Conservation (phyloP, 2,888 invertebrate species). For the Itoplectis maculator region DNA sequence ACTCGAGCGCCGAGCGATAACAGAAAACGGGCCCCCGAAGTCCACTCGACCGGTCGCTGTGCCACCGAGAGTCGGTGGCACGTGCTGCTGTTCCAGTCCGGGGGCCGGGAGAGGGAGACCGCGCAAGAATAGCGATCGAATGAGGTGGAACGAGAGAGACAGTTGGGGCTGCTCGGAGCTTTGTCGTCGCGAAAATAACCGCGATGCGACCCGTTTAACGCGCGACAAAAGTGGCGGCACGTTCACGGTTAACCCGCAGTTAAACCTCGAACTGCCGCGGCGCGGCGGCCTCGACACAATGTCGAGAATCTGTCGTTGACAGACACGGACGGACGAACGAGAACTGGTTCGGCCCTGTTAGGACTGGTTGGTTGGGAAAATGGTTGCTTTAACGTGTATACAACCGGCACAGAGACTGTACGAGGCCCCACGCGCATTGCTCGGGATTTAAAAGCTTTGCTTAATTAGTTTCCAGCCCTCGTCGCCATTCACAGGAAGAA, state of each 20-base stretch:
- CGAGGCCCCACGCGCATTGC: not conserved
- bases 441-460: constrained; percentile 67
- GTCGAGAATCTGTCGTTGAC: constrained; percentile 27
- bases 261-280: constrained; percentile 4
- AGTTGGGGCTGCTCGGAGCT: constrained; percentile 11
- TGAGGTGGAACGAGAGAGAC: constrained; percentile 1
- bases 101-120: constrained; percentile 11
- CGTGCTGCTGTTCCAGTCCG: constrained; percentile 41
- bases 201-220: constrained; percentile 37
- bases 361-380: not conserved
- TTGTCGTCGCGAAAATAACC: constrained; percentile 34
- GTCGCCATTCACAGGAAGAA: not conserved
- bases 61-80: constrained; percentile 21
- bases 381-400: not conserved
- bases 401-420: constrained; percentile 3
- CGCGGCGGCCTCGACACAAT: constrained; percentile 3
- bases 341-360: constrained; percentile 1
- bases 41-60: constrained; percentile 30
- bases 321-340: constrained; percentile 18
- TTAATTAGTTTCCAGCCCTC: constrained; percentile 60
- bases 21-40: constrained; percentile 20
- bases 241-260: constrained; percentile 11
- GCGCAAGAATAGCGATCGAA: constrained; percentile 17
- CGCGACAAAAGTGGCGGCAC: constrained; percentile 40
- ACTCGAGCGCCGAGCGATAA: constrained; percentile 5